These are phyloP conservation scores for Drosophila subpulchrella DNA, from an alignment of 1,140 invertebrate genomes.

Conservation along the genomic window DNA sequence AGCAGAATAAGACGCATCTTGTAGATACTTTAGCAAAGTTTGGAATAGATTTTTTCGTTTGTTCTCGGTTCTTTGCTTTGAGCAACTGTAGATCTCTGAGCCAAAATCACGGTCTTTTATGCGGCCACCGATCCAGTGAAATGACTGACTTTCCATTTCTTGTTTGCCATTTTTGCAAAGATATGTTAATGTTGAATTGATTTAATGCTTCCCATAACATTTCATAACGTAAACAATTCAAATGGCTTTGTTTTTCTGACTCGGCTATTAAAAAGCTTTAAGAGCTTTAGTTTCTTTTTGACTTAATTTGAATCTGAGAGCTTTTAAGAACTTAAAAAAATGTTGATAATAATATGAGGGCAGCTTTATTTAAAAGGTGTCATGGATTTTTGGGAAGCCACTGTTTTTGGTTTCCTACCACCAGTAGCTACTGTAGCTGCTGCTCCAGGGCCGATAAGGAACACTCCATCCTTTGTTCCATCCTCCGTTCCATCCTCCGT, in stretches of 20 bases:
- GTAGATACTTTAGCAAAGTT: not conserved
- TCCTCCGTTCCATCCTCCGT: conserved; percentile 1
- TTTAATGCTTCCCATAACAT: conserved; percentile 22
- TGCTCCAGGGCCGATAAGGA: conserved; percentile 39
- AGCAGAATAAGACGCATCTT: conserved; percentile 49
- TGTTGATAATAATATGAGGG: not conserved
- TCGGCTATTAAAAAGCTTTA: conserved; percentile 9
- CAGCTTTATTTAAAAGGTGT: conserved; percentile 6
- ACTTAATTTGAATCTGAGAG: not conserved
- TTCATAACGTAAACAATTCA: conserved; percentile 6
- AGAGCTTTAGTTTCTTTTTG: conserved; percentile 18
- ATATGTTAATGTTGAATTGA: conserved; percentile 4
- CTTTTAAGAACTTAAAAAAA: conserved; percentile 19
- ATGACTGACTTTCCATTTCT: conserved; percentile 11
- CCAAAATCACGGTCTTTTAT: conserved; percentile 37
- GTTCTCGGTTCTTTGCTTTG: conserved; percentile 7
- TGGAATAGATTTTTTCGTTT: conserved; percentile 1
- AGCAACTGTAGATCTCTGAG: conserved; percentile 16
- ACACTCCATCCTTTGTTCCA: conserved; percentile 8
- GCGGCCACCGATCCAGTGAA: not conserved
- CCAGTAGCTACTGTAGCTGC: conserved; percentile 36
- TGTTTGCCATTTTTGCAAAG: conserved; percentile 13
- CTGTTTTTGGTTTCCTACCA: conserved; percentile 24
- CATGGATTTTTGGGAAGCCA: conserved; percentile 5
- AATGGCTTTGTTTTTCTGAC: conserved; percentile 5